Percentiles rank a stretch among this genome's conserved stretches.
Conservation (phyloP, 2,888 invertebrate genomes). For the Agrenia bidenticulata region DNA sequence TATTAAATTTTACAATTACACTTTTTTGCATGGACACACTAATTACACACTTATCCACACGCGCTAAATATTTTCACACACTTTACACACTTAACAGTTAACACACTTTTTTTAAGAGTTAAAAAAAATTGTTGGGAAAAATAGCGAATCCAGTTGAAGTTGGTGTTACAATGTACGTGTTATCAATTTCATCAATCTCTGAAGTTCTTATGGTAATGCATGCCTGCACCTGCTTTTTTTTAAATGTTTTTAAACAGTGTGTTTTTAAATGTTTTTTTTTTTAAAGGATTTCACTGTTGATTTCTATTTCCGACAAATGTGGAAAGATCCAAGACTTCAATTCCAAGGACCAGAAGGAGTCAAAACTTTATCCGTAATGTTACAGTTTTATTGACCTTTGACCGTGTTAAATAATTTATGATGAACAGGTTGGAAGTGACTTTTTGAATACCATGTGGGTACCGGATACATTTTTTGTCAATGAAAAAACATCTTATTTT, state of each 20-base stretch:
- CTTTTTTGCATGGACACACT: background rate
- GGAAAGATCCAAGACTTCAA: slow-evolving; percentile 92
- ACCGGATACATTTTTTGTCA: slow-evolving; percentile 99
- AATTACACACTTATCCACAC: slow-evolving; percentile 1
- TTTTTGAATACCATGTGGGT: slow-evolving; percentile 77
- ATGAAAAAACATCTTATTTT: slow-evolving; percentile 99
- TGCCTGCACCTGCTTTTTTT: no score
- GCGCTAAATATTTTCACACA: background rate
- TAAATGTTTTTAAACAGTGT: no score
- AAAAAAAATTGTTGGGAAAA: background rate
- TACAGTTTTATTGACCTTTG: no score
- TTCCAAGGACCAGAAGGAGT: slow-evolving; percentile 86
- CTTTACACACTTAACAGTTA: background rate
- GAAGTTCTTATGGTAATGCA: slow-evolving; percentile 91
- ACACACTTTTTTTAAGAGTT: background rate
- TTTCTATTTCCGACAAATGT: slow-evolving; percentile 98
- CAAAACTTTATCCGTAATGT: slow-evolving; percentile 80
- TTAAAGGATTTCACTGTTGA: slow-evolving; percentile 86
- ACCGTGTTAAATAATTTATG: no score
- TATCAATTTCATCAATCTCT: slow-evolving; percentile 96
- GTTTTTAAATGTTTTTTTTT: background rate
- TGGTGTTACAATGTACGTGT: slow-evolving; percentile 96
- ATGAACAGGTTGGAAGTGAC: slow-evolving; percentile 55
- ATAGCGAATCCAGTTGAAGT: slow-evolving; percentile 73
- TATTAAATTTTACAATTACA: slow-evolving; percentile 54